These are phyloP conservation scores for Luperina nickerlii DNA, from an alignment of 2,888 invertebrate genomes.

Conservation along the genomic window DNA sequence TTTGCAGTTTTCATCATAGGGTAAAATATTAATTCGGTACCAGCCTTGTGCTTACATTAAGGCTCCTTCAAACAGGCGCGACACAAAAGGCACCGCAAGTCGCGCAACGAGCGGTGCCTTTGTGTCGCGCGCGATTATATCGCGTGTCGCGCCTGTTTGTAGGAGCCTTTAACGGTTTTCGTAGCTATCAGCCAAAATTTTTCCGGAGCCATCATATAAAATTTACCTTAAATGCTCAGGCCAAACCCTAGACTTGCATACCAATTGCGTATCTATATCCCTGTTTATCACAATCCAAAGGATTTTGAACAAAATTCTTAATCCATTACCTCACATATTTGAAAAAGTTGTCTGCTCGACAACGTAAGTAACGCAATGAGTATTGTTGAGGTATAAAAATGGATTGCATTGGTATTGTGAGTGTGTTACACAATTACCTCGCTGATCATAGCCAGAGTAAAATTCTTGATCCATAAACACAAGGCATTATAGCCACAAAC, in stretches of 20 bases:
- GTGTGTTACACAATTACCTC: too few species aligned
- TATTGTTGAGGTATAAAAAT: background rate
- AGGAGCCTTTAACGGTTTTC: background rate
- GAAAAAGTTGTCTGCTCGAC: too few species aligned
- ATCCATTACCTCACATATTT: background rate
- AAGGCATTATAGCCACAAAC: constrained; percentile 18
- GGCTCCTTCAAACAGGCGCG: too few species aligned
- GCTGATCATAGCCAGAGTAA: background rate
- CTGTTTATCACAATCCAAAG: background rate
- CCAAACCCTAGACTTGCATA: background rate
- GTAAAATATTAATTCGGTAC: constrained; percentile 32
- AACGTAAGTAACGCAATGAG: background rate
- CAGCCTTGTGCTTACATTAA: too few species aligned
- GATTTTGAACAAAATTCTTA: background rate
- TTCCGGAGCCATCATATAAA: background rate
- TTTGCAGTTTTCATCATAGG: constrained; percentile 79
- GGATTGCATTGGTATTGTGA: background rate
- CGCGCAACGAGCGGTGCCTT: too few species aligned
- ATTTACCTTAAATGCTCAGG: background rate
- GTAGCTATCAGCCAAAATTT: background rate
- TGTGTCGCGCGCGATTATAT: too few species aligned
- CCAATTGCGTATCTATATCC: background rate
- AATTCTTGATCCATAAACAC: constrained; percentile 35
- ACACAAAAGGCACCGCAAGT: too few species aligned
- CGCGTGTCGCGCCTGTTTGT: too few species aligned